Conservation (phyloP, 2,113 vertebrate genomes). For the Erythrolamprus reginae region DNA sequence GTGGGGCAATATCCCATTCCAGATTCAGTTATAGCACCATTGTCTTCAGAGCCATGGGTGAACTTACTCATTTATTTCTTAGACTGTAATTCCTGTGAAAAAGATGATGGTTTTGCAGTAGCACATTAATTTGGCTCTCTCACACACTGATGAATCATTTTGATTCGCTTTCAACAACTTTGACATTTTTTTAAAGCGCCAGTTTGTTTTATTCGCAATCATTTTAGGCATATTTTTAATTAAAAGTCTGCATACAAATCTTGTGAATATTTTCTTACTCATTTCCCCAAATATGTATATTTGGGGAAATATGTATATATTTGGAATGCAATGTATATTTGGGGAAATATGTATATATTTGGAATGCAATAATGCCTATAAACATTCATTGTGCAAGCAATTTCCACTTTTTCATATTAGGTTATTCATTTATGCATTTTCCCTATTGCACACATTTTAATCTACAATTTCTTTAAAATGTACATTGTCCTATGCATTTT, state of each 20-base stretch:
- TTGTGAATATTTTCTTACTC: background rate
- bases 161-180: background rate
- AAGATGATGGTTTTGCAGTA: background rate
- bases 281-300: background rate
- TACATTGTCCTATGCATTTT: background rate
- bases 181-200: background rate
- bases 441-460: background rate
- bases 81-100: background rate
- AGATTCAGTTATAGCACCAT: background rate
- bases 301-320: too few relatives aligned
- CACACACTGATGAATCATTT: background rate
- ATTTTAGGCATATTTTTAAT: background rate
- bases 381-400: background rate
- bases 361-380: background rate
- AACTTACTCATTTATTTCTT: background rate
- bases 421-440: background rate
- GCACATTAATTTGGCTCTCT: background rate
- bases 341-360: background rate
- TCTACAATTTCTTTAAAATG: background rate
- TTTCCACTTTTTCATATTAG: background rate
- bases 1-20: background rate
- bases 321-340: background rate
- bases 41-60: background rate
- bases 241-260: background rate
- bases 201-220: background rate